These are phyloP conservation scores for Amazona finschi DNA, from an alignment of 2,797 vertebrate species.

Conservation along the genomic window DNA sequence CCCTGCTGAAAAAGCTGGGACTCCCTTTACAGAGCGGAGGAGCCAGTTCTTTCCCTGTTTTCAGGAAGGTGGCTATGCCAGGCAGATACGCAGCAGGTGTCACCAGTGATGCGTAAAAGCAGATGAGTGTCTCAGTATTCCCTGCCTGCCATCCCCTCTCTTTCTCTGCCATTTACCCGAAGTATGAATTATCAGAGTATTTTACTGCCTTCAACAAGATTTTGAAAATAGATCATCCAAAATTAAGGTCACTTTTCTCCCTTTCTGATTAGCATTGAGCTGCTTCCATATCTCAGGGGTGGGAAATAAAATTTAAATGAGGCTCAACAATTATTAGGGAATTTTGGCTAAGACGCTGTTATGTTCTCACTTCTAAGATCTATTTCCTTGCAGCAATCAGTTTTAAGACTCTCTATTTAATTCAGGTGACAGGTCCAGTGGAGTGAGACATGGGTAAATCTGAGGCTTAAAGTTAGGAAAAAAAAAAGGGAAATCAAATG, in stretches of 20 bases:
- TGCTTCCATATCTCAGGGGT: constrained; percentile 22
- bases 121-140: neutral
- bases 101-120: neutral
- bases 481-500: constrained; percentile 41
- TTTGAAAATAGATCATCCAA: constrained; percentile 58
- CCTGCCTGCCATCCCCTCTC: neutral
- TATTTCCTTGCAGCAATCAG: constrained; percentile 36
- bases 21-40: neutral
- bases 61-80: neutral
- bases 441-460: constrained; percentile 46
- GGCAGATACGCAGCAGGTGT: constrained; percentile 13
- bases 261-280: constrained; percentile 40
- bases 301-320: constrained; percentile 64
- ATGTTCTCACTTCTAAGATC: constrained; percentile 3
- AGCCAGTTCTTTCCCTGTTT: neutral
- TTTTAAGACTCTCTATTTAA: constrained; percentile 58
- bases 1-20: neutral
- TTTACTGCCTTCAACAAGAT: constrained; percentile 49
- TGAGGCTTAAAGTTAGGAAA: constrained; percentile 38
- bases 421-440: constrained; percentile 47
- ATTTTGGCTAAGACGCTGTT: constrained; percentile 34
- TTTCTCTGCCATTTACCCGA: neutral
- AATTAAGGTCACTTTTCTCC: constrained; percentile 57
- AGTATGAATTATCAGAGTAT: neutral
- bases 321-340: constrained; percentile 47